These are phyloP conservation scores for Hirtodrosophila confusa DNA, from an alignment of 2,888 invertebrate species.

Conservation along the genomic window DNA sequence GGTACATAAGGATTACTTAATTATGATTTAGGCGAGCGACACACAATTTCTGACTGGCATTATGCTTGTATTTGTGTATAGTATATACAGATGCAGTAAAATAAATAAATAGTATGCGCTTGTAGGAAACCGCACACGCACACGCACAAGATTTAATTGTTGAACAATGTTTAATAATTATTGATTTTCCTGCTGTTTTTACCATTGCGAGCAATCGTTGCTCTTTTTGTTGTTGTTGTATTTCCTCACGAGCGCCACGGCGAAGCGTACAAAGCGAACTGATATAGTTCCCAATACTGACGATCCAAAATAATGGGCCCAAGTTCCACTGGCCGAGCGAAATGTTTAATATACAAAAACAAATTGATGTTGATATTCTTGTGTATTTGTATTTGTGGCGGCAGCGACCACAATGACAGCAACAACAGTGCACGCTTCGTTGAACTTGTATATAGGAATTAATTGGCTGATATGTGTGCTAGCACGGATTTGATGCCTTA, in stretches of 20 bases:
- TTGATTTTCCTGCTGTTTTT: slow-evolving; percentile 70
- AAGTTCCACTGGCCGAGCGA: slow-evolving; percentile 59
- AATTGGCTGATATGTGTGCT: slow-evolving; percentile 44
- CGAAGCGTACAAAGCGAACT: slow-evolving; percentile 82
- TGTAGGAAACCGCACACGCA: slow-evolving; percentile 28
- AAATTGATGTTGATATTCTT: slow-evolving; percentile 51
- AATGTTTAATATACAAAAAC: slow-evolving; percentile 53
- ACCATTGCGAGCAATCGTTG: slow-evolving; percentile 80
- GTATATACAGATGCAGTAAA: slow-evolving; percentile 23
- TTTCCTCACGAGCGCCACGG: slow-evolving; percentile 82
- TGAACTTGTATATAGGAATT: slow-evolving; percentile 28
- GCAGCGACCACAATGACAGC: slow-evolving; percentile 26
- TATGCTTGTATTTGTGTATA: slow-evolving; percentile 12
- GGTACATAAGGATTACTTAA: slow-evolving; percentile 11
- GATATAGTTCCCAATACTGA: slow-evolving; percentile 81
- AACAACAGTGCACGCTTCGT: slow-evolving; percentile 42
- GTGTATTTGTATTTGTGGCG: slow-evolving; percentile 47
- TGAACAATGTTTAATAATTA: slow-evolving; percentile 46
- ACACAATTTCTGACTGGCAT: slow-evolving; percentile 1
- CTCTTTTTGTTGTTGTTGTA: slow-evolving; percentile 64
- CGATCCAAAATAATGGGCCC: slow-evolving; percentile 65
- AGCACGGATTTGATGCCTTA: slow-evolving; percentile 10
- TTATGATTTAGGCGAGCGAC: slow-evolving; percentile 12
- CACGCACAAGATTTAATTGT: slow-evolving; percentile 33
- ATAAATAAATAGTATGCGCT: slow-evolving; percentile 5